Conservation (phyloP, 2,113 vertebrate species). For the Todiramphus chloris region DNA sequence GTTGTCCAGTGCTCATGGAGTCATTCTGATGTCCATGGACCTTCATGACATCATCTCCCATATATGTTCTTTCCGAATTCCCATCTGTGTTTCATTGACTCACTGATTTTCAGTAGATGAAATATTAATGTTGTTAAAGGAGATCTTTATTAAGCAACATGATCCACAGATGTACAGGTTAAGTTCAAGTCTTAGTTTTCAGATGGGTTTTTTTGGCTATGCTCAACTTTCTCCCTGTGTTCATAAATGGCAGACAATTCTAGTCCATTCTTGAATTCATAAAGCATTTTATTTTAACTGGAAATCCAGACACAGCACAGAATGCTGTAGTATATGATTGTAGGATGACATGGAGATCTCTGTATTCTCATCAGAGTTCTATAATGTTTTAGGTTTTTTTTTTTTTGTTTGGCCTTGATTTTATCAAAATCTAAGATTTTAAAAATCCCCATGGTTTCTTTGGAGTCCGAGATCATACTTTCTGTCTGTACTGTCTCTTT, state of each 20-base stretch:
- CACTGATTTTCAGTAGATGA: not conserved
- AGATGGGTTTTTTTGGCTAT: not conserved
- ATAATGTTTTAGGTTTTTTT: not conserved
- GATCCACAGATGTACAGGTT: not conserved
- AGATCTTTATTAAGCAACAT: not conserved
- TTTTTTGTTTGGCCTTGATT: not conserved
- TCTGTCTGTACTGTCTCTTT: not conserved
- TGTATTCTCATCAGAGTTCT: not conserved
- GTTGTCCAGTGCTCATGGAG: not conserved
- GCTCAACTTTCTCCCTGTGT: not conserved
- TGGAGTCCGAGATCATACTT: not conserved
- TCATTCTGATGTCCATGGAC: not conserved
- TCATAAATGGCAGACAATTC: not conserved
- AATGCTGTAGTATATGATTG: not conserved
- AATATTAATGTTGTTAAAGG: not conserved
- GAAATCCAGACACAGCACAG: not conserved
- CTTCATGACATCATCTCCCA: not conserved
- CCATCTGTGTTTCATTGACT: not conserved
- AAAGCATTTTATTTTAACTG: not conserved
- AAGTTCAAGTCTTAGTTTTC: not conserved
- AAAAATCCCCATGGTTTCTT: not conserved
- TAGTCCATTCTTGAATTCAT: not conserved
- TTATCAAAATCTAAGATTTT: not conserved
- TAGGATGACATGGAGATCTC: not conserved
- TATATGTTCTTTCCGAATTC: not conserved